These are phyloP conservation scores for Gymnothorax reevesii DNA, from an alignment of 2,797 vertebrate genomes.

Conservation along the genomic window DNA sequence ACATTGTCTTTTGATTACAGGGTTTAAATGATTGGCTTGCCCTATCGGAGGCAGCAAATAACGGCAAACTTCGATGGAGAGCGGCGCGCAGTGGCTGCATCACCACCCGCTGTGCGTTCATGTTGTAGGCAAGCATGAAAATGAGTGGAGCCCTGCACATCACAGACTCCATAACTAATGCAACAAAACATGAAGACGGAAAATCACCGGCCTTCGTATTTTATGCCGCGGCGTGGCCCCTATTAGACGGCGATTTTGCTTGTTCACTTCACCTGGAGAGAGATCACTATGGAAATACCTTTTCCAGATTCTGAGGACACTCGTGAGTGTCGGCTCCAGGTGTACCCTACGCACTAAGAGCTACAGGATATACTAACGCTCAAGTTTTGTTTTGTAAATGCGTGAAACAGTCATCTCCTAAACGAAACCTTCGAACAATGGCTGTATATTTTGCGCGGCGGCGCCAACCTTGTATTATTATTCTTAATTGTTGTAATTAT, in stretches of 20 bases:
- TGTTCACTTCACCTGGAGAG: conserved; percentile 23
- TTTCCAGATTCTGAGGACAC: neutral
- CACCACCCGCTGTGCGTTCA: conserved; percentile 67
- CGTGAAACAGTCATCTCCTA: neutral
- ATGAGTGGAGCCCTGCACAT: conserved; percentile 72
- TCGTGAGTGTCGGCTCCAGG: neutral
- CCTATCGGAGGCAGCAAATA: conserved; percentile 69
- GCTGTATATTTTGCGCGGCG: neutral
- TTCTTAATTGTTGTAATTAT: neutral
- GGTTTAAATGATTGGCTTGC: conserved; percentile 82
- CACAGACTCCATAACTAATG: conserved; percentile 52
- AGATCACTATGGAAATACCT: conserved; percentile 2
- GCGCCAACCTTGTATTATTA: neutral
- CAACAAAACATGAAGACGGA: conserved; percentile 24
- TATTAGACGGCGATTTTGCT: neutral
- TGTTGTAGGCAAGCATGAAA: conserved; percentile 56
- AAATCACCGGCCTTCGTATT: neutral
- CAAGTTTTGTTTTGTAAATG: neutral
- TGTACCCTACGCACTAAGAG: neutral
- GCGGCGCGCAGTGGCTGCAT: conserved; percentile 50
- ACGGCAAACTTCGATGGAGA: conserved; percentile 55
- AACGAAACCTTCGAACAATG: neutral
- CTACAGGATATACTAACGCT: neutral
- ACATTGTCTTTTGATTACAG: conserved; percentile 78
- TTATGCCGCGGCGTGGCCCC: neutral